These are phyloP conservation scores for Condylura cristata DNA, from an alignment of 2,113 vertebrate genomes.

Conservation along the genomic window DNA sequence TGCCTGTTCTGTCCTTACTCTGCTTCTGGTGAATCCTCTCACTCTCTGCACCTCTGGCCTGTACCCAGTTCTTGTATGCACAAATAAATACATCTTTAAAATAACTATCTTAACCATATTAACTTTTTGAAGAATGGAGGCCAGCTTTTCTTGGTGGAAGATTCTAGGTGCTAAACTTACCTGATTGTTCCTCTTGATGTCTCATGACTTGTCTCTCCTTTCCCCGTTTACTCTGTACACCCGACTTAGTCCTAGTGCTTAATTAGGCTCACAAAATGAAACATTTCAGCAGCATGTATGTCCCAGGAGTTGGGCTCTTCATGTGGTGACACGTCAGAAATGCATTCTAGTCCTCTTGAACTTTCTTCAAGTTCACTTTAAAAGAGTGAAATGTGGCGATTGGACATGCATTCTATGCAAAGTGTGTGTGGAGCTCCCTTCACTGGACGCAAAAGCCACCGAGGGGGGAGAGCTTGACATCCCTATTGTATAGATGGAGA, in stretches of 20 bases:
- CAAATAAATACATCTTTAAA: no score
- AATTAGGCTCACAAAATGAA: conserved; percentile 1
- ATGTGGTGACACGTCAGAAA: background rate
- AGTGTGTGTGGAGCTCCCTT: background rate
- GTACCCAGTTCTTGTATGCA: no score
- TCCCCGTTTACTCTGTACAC: background rate
- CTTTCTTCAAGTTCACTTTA: conserved; percentile 6
- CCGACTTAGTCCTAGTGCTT: background rate
- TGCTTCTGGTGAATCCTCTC: no score
- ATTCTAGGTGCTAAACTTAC: background rate
- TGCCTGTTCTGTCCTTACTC: no score
- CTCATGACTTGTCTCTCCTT: background rate
- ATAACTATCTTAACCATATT: no score
- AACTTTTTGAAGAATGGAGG: conserved; percentile 14
- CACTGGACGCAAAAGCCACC: background rate
- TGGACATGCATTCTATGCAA: background rate
- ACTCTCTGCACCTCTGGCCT: no score
- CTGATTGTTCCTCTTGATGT: background rate
- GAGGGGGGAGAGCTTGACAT: background rate
- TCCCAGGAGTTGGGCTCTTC: background rate
- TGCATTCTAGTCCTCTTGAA: background rate
- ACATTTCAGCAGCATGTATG: background rate
- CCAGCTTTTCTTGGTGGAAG: background rate
- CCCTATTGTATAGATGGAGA: background rate
- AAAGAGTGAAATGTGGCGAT: background rate